A percentile compares a stretch with the other conserved stretches of the same genome.
Evolutionary conservation across 1,140 invertebrate genomes (phyloP).

Genomic region (Lasaia peninsularis): DNA sequence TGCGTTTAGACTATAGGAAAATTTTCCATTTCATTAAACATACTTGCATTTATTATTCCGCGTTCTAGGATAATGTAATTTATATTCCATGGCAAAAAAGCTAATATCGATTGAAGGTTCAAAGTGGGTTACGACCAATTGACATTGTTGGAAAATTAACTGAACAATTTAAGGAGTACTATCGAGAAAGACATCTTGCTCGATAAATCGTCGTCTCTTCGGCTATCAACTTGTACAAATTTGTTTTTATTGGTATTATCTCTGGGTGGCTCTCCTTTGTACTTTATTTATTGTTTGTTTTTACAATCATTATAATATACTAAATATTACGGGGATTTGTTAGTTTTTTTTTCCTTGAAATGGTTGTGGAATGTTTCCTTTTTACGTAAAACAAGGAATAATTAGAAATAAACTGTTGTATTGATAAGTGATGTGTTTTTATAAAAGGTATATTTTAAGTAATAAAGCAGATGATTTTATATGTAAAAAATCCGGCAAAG

Average conservation of each 20-base stretch:
- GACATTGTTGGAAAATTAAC: conserved; percentile 23
- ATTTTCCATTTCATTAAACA: background rate
- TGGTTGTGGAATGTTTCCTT: background rate
- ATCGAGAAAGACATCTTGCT: conserved; percentile 62
- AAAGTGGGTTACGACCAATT: conserved; percentile 19
- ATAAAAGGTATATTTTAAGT: too few species aligned
- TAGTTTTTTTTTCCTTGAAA: background rate
- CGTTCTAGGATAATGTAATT: conserved; percentile 4
- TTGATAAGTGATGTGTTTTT: too few species aligned
- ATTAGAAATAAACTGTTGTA: background rate
- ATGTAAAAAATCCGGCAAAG: too few species aligned
- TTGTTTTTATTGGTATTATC: conserved; percentile 70
- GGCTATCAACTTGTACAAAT: conserved; percentile 63
- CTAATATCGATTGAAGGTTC: conserved; percentile 11
- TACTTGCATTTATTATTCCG: conserved; percentile 9
- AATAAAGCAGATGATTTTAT: too few species aligned
- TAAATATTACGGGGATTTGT: conserved; percentile 12
- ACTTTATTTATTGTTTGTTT: conserved; percentile 36
- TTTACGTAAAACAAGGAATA: background rate
- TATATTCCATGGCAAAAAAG: background rate
- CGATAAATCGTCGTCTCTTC: conserved; percentile 64
- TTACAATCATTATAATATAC: conserved; percentile 25
- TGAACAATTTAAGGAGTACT: conserved; percentile 51
- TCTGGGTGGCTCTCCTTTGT: conserved; percentile 63
- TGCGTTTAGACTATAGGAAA: background rate